These are phyloP conservation scores for Limonius californicus DNA, from an alignment of 1,140 invertebrate species.

Conservation along the genomic window DNA sequence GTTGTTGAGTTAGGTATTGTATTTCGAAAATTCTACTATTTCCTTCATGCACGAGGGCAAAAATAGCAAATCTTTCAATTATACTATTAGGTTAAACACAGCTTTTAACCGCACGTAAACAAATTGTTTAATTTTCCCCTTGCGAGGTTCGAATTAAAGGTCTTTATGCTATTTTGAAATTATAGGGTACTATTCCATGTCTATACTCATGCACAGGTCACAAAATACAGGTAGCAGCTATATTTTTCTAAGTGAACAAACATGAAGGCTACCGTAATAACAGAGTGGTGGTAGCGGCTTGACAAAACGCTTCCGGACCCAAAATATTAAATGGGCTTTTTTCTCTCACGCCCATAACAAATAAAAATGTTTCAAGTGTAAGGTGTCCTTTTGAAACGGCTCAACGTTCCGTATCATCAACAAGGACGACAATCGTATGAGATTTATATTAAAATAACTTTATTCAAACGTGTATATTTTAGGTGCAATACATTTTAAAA, in stretches of 20 bases:
- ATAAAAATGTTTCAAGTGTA: neutral
- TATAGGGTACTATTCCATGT: neutral
- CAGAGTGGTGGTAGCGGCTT: neutral
- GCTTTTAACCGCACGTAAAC: neutral
- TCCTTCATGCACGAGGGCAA: too few species aligned
- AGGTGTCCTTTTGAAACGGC: neutral
- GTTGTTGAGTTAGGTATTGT: too few species aligned
- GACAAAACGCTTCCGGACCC: slow-evolving; percentile 9
- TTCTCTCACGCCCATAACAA: neutral
- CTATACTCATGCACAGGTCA: neutral
- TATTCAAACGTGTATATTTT: too few species aligned
- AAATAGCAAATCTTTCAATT: neutral
- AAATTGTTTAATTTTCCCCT: too few species aligned
- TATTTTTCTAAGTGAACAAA: slow-evolving; percentile 9
- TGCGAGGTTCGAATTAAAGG: neutral
- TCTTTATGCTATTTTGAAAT: neutral
- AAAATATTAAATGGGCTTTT: neutral
- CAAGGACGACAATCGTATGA: too few species aligned
- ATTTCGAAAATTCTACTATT: too few species aligned
- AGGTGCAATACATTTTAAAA: too few species aligned
- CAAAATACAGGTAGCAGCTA: neutral
- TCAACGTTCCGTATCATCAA: too few species aligned
- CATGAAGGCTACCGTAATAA: neutral
- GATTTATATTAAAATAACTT: too few species aligned
- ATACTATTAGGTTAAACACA: neutral